Evolutionary conservation across 2,888 invertebrate genomes (phyloP).

Genomic region (Eupithecia subumbrata): DNA sequence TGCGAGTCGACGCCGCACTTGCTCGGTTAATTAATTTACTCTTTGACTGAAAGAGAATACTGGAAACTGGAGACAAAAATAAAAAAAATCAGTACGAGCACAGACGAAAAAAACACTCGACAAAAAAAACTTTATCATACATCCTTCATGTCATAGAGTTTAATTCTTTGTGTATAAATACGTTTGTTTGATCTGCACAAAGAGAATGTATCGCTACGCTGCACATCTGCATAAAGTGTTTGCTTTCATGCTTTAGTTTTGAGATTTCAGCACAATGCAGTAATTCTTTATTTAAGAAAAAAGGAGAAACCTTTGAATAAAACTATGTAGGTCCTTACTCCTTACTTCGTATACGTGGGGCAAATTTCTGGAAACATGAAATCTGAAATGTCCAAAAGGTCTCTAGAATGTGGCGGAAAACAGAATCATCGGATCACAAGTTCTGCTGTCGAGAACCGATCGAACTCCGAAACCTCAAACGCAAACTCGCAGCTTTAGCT

Average conservation of each 20-base stretch:
- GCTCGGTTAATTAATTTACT: too few relatives aligned
- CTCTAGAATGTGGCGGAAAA: neutral
- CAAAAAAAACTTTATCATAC: too few relatives aligned
- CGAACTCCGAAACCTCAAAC: slow-evolving; percentile 62
- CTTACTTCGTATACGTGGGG: neutral
- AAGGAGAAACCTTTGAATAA: neutral
- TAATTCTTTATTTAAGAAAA: neutral
- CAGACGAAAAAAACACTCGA: too few relatives aligned
- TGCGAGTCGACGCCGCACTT: too few relatives aligned
- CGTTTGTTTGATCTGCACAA: neutral
- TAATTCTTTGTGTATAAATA: neutral
- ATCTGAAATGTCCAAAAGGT: neutral
- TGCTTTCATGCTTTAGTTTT: neutral
- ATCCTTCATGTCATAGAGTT: neutral
- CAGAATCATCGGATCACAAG: slow-evolving; percentile 14
- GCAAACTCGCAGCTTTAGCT: slow-evolving; percentile 57
- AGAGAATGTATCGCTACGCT: too few relatives aligned
- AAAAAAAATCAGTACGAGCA: too few relatives aligned
- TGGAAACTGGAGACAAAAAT: too few relatives aligned
- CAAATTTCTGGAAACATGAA: neutral
- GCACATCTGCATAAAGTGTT: neutral
- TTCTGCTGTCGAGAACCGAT: slow-evolving; percentile 51
- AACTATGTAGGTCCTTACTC: neutral
- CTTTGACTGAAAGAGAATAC: too few relatives aligned
- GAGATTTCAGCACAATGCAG: neutral